phyloP scores from a whole-genome alignment of 2,888 invertebrate genomes.

The Rotaria socialis region DNA sequence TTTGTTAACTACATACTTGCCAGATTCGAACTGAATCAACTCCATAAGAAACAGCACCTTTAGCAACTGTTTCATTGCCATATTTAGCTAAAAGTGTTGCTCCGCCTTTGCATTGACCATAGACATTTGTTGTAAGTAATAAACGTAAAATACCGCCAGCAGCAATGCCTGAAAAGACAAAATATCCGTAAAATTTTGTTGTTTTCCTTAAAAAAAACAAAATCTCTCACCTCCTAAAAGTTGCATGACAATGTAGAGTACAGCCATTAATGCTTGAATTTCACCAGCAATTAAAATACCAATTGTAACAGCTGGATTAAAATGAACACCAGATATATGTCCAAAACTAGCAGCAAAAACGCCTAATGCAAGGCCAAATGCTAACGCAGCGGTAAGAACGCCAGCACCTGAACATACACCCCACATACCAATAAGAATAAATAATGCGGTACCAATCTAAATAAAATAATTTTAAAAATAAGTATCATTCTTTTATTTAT shows the following conservation, averaged over 20 bases:
- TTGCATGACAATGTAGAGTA: conserved; percentile 18
- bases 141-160: conserved; percentile 13
- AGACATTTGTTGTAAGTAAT: neutral
- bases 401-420: conserved; percentile 5
- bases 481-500: neutral
- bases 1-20: neutral
- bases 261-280: conserved; percentile 12
- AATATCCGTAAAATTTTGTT: neutral
- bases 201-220: neutral
- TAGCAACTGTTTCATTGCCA: neutral
- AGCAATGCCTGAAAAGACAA: neutral
- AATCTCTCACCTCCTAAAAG: neutral
- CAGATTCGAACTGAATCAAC: neutral
- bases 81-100: neutral
- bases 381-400: neutral
- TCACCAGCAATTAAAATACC: conserved; percentile 35
- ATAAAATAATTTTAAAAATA: neutral
- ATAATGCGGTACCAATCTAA: conserved; percentile 3
- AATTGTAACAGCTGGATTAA: conserved; percentile 27
- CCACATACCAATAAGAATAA: conserved; percentile 19
- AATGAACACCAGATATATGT: conserved; percentile 30
- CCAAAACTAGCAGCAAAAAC: conserved; percentile 34
- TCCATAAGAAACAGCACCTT: neutral
- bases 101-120: neutral
- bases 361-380: conserved; percentile 20